phyloP scores from a whole-genome alignment of 2,888 invertebrate genomes.

The Andrena praecox region DNA sequence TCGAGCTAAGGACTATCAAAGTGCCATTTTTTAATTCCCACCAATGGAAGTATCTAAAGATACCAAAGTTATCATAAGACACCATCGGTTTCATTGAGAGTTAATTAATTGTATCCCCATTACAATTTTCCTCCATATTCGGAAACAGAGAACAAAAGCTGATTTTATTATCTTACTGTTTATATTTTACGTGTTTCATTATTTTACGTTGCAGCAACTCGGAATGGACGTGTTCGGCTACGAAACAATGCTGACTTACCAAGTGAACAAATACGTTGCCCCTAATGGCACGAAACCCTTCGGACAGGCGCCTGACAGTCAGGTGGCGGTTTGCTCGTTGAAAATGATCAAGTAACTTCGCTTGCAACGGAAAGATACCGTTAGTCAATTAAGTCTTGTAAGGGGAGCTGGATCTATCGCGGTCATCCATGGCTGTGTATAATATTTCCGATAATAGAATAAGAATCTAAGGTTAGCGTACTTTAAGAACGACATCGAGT shows the following conservation, averaged over 20 bases:
- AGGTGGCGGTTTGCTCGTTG: constrained; percentile 93
- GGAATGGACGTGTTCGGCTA: constrained; percentile 92
- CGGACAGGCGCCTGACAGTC: constrained; percentile 90
- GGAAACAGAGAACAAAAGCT: background rate
- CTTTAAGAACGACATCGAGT: background rate
- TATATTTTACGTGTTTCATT: no score
- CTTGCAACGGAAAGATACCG: constrained; percentile 17
- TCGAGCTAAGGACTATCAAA: no score
- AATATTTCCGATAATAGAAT: constrained; percentile 7
- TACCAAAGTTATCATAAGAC: no score
- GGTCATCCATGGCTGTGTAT: background rate
- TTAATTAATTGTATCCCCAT: background rate
- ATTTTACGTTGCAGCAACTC: constrained; percentile 89
- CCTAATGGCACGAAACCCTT: constrained; percentile 91
- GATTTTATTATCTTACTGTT: background rate
- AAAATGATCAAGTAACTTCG: constrained; percentile 85
- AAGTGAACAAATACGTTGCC: constrained; percentile 92
- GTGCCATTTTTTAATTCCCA: background rate
- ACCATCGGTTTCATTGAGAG: background rate
- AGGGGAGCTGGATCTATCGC: background rate
- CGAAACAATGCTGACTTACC: constrained; percentile 91
- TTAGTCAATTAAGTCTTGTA: background rate
- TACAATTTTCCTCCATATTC: background rate
- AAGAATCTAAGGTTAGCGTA: background rate
- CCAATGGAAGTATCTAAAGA: background rate